A percentile compares a stretch with the other conserved stretches of the same genome.
Evolutionary conservation across 2,888 invertebrate species (phyloP).

Genomic region (Meteorus colon): DNA sequence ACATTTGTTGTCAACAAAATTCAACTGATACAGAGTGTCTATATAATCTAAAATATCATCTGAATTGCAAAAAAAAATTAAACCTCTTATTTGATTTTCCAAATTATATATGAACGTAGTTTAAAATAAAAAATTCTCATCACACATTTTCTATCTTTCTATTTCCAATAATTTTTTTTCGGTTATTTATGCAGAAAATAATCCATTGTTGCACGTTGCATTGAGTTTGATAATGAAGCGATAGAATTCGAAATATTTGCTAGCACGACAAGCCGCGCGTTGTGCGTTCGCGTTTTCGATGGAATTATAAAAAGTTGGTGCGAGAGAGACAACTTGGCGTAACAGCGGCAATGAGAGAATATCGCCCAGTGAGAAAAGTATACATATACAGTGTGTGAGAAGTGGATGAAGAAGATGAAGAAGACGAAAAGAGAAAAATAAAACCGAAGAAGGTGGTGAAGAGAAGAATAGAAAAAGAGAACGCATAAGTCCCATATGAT

Average conservation of each 20-base stretch:
- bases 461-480: background rate
- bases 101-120: background rate
- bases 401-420: constrained; percentile 20
- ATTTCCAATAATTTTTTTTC: constrained; percentile 1
- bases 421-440: constrained; percentile 6
- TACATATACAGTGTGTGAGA: background rate
- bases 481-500: background rate
- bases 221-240: constrained; percentile 65
- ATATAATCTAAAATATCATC: background rate
- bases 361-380: background rate
- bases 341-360: constrained; percentile 14
- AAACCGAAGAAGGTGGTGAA: background rate
- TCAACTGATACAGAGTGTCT: background rate
- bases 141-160: background rate
- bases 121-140: background rate
- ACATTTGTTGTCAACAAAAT: background rate
- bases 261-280: constrained; percentile 63
- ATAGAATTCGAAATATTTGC: constrained; percentile 69
- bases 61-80: background rate
- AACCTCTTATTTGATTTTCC: background rate
- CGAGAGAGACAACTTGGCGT: constrained; percentile 26
- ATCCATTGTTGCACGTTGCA: constrained; percentile 6
- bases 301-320: constrained; percentile 58
- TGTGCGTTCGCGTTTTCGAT: constrained; percentile 58
- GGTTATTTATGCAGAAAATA: constrained; percentile 8